Evolutionary conservation across 2,888 invertebrate genomes (phyloP), one percentile per base, ranked within the genome.

Genomic region (Drosophila kuntzei): DNA sequence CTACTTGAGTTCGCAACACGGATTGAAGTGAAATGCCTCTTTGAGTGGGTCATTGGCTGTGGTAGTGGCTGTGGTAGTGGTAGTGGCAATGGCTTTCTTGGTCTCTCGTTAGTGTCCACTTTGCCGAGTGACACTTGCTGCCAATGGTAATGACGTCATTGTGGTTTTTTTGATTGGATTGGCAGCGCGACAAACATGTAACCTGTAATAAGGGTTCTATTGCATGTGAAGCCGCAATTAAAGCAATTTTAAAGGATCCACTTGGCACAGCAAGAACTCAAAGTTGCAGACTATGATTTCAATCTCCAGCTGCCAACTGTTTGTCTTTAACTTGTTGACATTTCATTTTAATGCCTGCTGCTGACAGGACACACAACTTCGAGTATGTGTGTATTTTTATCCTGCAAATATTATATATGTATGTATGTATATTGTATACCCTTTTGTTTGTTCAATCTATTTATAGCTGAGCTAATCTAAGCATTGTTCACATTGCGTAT

Each of bases 81-180:
- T 36, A 39, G 1, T 32, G 39, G n/a, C 44, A 39, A 44, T 20
- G 54, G 51, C 39, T 65, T 47, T 65, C 65, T 62, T 68, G 53
- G 54, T 39, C 64, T 51, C 70, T 65, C 34, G 25, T 49, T 61
- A 54, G 58, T 62, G 62, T 64, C 67, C 72, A 72, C 60, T 73
- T 54, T 49, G 57, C 60, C 25, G 62, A 81, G 79, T 81, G 82
- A 61, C 82, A 82, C 73, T 82, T 81, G 69, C 73, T 63, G 63
- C 67, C 71, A 79, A 63, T 58, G 86, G 63, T 77, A 83, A 86
- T 84, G 83, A 86, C 83, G 88, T 86, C 88, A 80, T 77, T 82
- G 83, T 55, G 83, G 87, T 36, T 47, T 39, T 47, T 39, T 39
- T 46, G 54, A 65, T 64, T 67, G 67, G 58, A 47, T 39, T 71